Conservation (phyloP, 2,797 vertebrate genomes). For the Pampus argenteus region DNA sequence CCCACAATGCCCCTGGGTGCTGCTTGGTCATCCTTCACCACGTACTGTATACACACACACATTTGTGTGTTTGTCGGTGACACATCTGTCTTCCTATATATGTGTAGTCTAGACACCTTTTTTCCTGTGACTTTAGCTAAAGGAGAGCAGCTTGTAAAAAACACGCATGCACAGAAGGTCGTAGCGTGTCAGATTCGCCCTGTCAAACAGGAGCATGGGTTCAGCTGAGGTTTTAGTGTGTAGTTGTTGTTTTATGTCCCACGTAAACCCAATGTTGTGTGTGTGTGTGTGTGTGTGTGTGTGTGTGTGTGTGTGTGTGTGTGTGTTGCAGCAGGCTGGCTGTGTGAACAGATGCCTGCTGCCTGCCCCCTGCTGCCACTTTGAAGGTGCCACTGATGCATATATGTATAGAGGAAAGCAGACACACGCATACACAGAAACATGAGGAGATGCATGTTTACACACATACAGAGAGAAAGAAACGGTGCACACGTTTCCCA, state of each 20-base stretch:
- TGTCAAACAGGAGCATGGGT: constrained; percentile 26
- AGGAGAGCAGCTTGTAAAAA: background rate
- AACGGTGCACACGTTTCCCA: constrained; percentile 10
- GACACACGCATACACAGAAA: background rate
- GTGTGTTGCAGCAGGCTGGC: constrained; percentile 9
- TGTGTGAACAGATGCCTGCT: constrained; percentile 48
- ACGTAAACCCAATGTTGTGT: constrained; percentile 2
- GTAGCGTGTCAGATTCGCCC: constrained; percentile 36
- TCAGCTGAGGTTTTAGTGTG: constrained; percentile 4
- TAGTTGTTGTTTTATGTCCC: background rate
- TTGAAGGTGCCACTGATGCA: constrained; percentile 16
- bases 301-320: constrained; percentile 17
- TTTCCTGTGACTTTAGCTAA: constrained; percentile 30
- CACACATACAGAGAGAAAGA: background rate
- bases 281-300: constrained; percentile 8
- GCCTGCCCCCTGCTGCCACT: constrained; percentile 26
- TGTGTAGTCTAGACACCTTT: constrained; percentile 30
- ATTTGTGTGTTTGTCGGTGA: constrained; percentile 13
- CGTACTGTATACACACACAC: too few relatives aligned
- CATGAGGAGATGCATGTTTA: background rate
- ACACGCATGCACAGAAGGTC: background rate
- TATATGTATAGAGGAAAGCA: background rate
- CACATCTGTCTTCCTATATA: constrained; percentile 44
- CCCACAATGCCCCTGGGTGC: constrained; percentile 39
- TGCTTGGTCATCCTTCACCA: background rate